Evolutionary conservation across 2,797 vertebrate species (phyloP), one percentile per base, ranked within the genome.

Genomic region (Rachycentron canadum): DNA sequence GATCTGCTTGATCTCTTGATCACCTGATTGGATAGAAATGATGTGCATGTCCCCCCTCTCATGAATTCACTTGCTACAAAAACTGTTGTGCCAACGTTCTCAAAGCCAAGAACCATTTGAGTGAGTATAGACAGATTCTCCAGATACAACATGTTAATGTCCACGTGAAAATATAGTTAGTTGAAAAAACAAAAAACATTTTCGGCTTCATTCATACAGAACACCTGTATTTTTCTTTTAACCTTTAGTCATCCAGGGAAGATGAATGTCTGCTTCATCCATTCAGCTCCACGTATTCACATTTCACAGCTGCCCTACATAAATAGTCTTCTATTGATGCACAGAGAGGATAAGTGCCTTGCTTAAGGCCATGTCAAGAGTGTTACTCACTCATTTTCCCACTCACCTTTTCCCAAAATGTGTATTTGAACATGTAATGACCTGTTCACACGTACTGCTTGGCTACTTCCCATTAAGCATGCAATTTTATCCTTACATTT

Each of bases 281-380:
- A 74, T 60, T 62, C n/a, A 65, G 73, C 41, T 61, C 32, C 30
- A 38, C 50, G 62, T 38, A 16, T 59, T 69, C 67, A 28, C 58
- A 65, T 34, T 70, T 52, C 36, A 66, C 34, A 59, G 56, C 41
- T 76, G 60, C 26, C 36, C 53, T 34, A 13, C 52, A 38, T 23
- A 49, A n/a, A 57, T 61, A 62, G 61, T 36, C 63, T 53, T 76
- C 57, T 58, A 12, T 12, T 55, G 55, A 30, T 67, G 59, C 28
- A n/a, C 19, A 40, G 32, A 7, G 1, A 47, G 38, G 52, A 32
- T 68, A 69, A 71, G 65, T 68, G 64, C 28, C 30, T 49, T 19
- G 26, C 77, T 71, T 40, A 25, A 64, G 78, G 65, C 76, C 76
- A 68, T 75, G 52, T 71, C 34, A 69, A 56, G 53, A 74, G 71